Base-by-base conservation (phyloP, 1,140 invertebrate genomes). In the Ceratoteleas bidentatus region DNA sequence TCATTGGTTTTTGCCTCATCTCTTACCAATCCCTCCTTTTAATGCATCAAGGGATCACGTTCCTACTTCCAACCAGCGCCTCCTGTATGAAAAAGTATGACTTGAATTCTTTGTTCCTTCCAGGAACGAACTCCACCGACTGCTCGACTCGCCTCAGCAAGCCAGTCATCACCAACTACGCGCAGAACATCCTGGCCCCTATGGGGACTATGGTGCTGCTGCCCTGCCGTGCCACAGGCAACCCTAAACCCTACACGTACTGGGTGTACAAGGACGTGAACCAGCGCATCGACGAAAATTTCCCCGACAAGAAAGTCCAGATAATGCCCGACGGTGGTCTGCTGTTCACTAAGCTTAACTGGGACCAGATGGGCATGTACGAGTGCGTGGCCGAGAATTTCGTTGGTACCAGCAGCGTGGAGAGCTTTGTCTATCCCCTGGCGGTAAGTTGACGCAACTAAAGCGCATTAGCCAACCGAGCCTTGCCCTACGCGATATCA, bases 301-400 rank as follows among this genome's bases (percentile, higher is more conserved):
- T 92, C 87, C 83, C 88, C 3, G 89, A 91, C 36, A 65, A 89
- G 6, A 92, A 93, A 88, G 91, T 95, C 3, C 91, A 93, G 88
- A 90, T 96, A 2, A 90, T 95, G 61, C 90, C 92, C 11, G 94
- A 93, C 83, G 97, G 97, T 0, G 95, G 96, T 84, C 90, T 98
- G 3, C 83, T 95, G 2, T 96, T 98, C 68, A 89, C 90, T 6
- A 92, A 93, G 33, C 87, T 97, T 11, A 91, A 90, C 13, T 97
- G 95, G 95, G 89, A 91, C 10, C 95, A 97, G 86, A 97, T 97
- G 96, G 96, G 96, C 32, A 91, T 91, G 8, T 97, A 95, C 91
- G 94, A 92, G 3, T 98, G 96, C 85, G 91, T 94, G 0, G 96
- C 94, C 4, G 92, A 93, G 69, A 97, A 96, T 87, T 82, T 89